Conservation (phyloP, 2,797 vertebrate genomes). For the Threskiornis aethiopicus region DNA sequence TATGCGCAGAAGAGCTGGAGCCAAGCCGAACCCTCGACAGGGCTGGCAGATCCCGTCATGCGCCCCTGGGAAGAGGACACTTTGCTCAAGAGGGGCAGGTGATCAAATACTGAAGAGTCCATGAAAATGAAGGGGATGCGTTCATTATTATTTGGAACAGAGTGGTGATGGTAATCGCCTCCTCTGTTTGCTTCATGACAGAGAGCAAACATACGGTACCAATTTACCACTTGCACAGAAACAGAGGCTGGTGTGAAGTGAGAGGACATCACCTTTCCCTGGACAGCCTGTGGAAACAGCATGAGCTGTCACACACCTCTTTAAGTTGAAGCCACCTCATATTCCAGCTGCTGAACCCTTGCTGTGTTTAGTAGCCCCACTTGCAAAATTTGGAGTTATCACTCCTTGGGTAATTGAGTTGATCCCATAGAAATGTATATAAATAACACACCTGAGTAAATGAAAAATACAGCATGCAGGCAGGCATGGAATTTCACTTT, state of each 20-base stretch:
- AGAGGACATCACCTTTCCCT: background rate
- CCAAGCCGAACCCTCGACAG: background rate
- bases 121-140: background rate
- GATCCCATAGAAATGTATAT: background rate
- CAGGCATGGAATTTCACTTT: background rate
- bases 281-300: background rate
- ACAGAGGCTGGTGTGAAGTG: background rate
- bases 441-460: background rate
- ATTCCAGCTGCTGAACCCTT: background rate
- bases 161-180: background rate
- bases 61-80: background rate
- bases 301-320: background rate
- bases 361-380: background rate
- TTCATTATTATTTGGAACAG: background rate
- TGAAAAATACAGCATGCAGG: background rate
- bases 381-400: background rate
- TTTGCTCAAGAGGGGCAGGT: background rate
- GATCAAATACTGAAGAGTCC: background rate
- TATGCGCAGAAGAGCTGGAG: background rate
- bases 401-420: background rate
- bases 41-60: background rate
- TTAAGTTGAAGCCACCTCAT: background rate
- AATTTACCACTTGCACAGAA: background rate
- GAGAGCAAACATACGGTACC: background rate
- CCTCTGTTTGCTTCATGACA: background rate